Base-by-base conservation (phyloP, 2,888 invertebrate species). In the Melipona beecheii region DNA sequence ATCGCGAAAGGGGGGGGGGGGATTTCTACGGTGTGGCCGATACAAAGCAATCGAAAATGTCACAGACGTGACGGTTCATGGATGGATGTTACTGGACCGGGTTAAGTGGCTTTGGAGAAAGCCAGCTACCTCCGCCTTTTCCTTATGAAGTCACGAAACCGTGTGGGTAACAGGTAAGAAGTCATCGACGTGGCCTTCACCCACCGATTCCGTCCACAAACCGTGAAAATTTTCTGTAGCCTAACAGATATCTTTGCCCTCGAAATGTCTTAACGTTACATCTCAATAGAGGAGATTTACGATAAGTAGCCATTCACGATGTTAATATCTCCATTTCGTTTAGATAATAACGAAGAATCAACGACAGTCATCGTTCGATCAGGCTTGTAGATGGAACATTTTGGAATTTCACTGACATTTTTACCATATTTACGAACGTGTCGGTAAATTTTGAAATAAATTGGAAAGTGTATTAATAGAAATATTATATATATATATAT, bases 51-150 rank as follows among this genome's bases (percentile, higher is more conserved):
- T 68, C 84, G 91, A 89, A 90, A 90, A 91, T 91, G 90, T 91
- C 91, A 89, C 91, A 90, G 91, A 91, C 88, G 91, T 90, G 92
- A 92, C 90, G 86, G 71, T 27, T 78, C 78, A 87, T 91, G 90
- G 91, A 93, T 93, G 91, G 93, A 93, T 93, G 93, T 94, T 92
- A 93, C 93, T 93, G 94, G 93, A 93, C 92, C 93, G 94, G 93
- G 94, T 94, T 93, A 93, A 94, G 93, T 93, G 93, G 93, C 92
- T 92, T 90, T 87, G 92, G 94, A 93, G 94, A 94, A 94, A 94
- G 94, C 93, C 86, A 87, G 86, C 85, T 89, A 89, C 88, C 86
- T 88, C 87, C 87, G 90, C 89, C 91, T 88, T 91, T 87, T 91
- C 84, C 88, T 86, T 85, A 86, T 85, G 85, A 89, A 91, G 87